phyloP scores from a whole-genome alignment of 2,888 invertebrate genomes.

The Leptopterna dolabrata region DNA sequence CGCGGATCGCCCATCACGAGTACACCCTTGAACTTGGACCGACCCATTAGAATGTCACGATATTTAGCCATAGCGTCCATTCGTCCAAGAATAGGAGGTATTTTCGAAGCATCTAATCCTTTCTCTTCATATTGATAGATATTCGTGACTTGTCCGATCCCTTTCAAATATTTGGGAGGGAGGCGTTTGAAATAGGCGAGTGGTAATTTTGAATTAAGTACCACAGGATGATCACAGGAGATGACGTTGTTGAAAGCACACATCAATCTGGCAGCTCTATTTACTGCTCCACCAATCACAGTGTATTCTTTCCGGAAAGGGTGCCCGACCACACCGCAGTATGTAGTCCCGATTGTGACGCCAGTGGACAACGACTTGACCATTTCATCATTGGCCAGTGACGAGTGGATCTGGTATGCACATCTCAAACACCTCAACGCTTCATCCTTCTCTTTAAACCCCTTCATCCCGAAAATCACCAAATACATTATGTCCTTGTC shows the following conservation, averaged over 20 bases:
- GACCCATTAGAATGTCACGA: conserved; percentile 48
- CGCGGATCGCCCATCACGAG: conserved; percentile 71
- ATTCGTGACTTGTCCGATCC: conserved; percentile 70
- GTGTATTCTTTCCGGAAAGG: conserved; percentile 75
- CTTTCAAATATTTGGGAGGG: conserved; percentile 70
- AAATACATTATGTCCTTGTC: conserved; percentile 75
- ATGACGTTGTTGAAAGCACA: conserved; percentile 70
- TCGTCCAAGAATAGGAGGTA: conserved; percentile 56
- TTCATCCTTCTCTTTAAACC: conserved; percentile 73
- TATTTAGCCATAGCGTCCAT: conserved; percentile 51
- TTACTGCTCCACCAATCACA: conserved; percentile 74
- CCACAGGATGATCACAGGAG: conserved; percentile 73
- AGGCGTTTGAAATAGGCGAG: conserved; percentile 70
- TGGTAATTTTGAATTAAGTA: conserved; percentile 71
- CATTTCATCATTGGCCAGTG: conserved; percentile 69
- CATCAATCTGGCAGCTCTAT: conserved; percentile 75
- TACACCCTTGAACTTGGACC: conserved; percentile 68
- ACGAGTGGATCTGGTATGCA: conserved; percentile 70
- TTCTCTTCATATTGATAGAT: conserved; percentile 70
- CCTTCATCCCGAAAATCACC: conserved; percentile 75
- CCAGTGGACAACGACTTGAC: conserved; percentile 73
- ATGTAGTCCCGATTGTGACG: conserved; percentile 69
- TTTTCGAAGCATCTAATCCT: conserved; percentile 45
- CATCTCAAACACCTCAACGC: conserved; percentile 68
- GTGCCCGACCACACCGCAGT: conserved; percentile 78